These are phyloP conservation scores for Eupsittula cactorum DNA, from an alignment of 2,113 vertebrate species.

Conservation along the genomic window DNA sequence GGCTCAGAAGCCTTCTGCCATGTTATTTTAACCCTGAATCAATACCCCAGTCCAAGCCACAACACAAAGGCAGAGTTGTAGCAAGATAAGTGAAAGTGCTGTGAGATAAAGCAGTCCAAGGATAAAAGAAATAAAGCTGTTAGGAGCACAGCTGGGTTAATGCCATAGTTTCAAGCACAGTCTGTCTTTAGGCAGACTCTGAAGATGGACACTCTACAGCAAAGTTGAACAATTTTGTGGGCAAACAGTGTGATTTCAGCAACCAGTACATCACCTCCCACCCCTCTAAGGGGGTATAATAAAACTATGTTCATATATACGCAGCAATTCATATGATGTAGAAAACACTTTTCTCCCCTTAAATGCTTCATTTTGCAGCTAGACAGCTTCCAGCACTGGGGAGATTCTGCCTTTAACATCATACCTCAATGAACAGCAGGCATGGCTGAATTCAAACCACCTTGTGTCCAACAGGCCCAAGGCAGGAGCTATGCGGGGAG, in stretches of 20 bases:
- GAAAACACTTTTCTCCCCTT: not conserved
- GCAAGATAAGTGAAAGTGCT: not conserved
- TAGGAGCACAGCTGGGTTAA: not conserved
- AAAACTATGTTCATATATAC: not conserved
- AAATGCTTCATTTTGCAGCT: not conserved
- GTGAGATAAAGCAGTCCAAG: not conserved
- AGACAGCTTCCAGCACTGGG: not conserved
- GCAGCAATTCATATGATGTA: not conserved
- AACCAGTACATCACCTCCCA: not conserved
- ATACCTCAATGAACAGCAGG: not conserved
- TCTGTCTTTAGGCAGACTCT: not conserved
- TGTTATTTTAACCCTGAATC: slow-evolving; percentile 24
- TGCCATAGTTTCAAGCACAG: not conserved
- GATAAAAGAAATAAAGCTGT: not conserved
- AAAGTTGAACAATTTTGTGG: not conserved
- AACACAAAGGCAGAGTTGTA: not conserved
- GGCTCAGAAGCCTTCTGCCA: not conserved
- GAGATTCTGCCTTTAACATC: not conserved
- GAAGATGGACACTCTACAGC: not conserved
- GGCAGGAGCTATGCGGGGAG: not conserved
- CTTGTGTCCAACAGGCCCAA: not conserved
- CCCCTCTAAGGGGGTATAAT: not conserved
- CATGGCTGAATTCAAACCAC: not conserved
- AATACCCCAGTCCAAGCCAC: not conserved
- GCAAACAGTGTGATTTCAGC: not conserved